These are phyloP conservation scores for Rhabdornis inornatus DNA, from an alignment of 2,113 vertebrate genomes.

Conservation along the genomic window DNA sequence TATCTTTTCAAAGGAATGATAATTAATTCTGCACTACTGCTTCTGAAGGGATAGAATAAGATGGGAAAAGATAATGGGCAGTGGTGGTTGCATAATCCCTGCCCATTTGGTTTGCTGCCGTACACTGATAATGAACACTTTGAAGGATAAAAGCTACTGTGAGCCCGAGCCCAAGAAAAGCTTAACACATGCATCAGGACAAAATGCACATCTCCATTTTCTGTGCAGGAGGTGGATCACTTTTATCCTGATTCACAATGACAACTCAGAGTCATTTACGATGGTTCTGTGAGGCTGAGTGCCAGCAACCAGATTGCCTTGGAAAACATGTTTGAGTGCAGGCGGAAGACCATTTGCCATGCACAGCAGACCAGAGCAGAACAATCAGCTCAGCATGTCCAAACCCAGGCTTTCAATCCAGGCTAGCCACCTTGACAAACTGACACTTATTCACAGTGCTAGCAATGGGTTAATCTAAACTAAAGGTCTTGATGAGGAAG, in stretches of 20 bases:
- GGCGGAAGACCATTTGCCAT: background rate
- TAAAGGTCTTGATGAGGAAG: background rate
- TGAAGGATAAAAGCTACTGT: background rate
- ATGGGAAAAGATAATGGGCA: background rate
- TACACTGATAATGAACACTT: background rate
- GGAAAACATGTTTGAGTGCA: background rate
- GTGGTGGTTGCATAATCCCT: background rate
- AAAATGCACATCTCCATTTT: background rate
- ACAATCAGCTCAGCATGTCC: background rate
- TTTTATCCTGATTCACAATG: slow-evolving; percentile 37
- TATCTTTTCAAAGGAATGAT: slow-evolving; percentile 35
- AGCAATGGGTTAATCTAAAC: background rate
- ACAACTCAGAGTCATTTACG: background rate
- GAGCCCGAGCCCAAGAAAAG: background rate
- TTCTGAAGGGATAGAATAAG: slow-evolving; percentile 2
- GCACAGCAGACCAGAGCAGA: background rate
- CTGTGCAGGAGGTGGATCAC: background rate
- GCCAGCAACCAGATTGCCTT: slow-evolving; percentile 30
- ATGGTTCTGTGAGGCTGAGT: background rate
- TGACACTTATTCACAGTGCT: background rate
- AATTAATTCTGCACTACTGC: slow-evolving; percentile 48
- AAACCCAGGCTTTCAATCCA: background rate
- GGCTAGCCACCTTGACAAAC: background rate
- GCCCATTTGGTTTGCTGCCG: background rate
- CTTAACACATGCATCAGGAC: background rate